Evolutionary conservation across 2,797 vertebrate genomes (phyloP).

Genomic region (Ceryle rudis): DNA sequence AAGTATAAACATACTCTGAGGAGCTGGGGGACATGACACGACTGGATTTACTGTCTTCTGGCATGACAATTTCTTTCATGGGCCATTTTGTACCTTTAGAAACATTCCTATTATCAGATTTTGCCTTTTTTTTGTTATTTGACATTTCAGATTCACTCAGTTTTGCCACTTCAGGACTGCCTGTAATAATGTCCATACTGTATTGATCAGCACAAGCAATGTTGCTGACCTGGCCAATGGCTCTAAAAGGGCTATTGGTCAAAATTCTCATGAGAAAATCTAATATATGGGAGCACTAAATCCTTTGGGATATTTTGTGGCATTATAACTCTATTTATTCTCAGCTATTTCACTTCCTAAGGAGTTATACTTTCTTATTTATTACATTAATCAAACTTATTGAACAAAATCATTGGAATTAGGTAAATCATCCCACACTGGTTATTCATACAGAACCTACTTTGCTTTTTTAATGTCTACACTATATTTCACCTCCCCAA

Average conservation of each 20-base stretch:
- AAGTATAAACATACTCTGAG: background rate
- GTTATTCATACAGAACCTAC: background rate
- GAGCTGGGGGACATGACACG: no score
- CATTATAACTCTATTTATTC: background rate
- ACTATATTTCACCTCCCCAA: background rate
- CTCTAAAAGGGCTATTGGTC: background rate
- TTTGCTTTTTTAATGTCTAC: background rate
- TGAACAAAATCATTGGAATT: background rate
- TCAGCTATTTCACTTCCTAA: background rate
- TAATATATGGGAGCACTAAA: background rate
- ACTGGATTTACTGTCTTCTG: background rate
- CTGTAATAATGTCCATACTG: background rate
- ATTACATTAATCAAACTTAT: background rate
- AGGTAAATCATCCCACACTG: background rate
- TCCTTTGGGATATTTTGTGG: background rate
- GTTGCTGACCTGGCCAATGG: background rate
- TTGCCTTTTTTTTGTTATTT: background rate
- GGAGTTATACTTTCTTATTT: background rate
- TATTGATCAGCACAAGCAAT: background rate
- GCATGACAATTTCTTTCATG: background rate
- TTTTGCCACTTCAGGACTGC: background rate
- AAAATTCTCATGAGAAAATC: background rate
- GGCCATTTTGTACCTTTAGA: background rate
- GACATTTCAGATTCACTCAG: slow-evolving; percentile 10
- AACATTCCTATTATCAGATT: background rate